A percentile compares a stretch with the other conserved stretches of the same genome.
phyloP scores from a whole-genome alignment of 2,797 vertebrate species.

The Vireo griseus region DNA sequence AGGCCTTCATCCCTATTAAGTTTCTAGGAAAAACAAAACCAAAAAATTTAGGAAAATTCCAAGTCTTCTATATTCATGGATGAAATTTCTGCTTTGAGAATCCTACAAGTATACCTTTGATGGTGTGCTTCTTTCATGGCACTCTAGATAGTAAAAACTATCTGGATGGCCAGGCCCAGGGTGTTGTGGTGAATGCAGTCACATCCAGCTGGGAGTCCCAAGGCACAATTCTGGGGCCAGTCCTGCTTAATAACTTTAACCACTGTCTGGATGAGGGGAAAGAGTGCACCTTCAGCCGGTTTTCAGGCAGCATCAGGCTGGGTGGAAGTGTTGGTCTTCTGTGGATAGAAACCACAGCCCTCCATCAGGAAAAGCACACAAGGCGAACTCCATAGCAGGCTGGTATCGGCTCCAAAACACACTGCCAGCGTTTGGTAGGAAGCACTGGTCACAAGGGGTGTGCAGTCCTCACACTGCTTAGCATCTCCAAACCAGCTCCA shows the following conservation, averaged over 20 bases:
- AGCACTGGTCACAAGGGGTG: neutral
- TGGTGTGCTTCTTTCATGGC: neutral
- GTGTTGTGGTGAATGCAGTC: neutral
- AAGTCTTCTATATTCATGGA: neutral
- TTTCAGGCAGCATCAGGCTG: neutral
- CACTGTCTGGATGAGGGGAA: fast-evolving
- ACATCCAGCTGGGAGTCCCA: neutral
- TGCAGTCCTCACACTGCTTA: neutral
- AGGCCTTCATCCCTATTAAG: neutral
- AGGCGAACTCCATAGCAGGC: neutral
- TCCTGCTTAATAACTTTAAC: neutral
- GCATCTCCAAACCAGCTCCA: neutral
- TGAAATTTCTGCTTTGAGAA: neutral
- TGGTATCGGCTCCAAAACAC: neutral
- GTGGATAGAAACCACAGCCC: neutral
- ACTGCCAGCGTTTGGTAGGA: neutral
- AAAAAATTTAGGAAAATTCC: neutral
- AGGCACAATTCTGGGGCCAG: neutral
- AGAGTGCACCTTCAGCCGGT: neutral
- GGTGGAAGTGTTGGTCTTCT: neutral
- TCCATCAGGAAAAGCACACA: neutral
- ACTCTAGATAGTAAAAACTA: neutral
- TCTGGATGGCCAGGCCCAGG: too few relatives aligned
- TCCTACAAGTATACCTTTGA: neutral
- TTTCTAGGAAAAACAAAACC: neutral